Base-by-base conservation (phyloP, 2,113 vertebrate genomes). In the Platysteira castanea region DNA sequence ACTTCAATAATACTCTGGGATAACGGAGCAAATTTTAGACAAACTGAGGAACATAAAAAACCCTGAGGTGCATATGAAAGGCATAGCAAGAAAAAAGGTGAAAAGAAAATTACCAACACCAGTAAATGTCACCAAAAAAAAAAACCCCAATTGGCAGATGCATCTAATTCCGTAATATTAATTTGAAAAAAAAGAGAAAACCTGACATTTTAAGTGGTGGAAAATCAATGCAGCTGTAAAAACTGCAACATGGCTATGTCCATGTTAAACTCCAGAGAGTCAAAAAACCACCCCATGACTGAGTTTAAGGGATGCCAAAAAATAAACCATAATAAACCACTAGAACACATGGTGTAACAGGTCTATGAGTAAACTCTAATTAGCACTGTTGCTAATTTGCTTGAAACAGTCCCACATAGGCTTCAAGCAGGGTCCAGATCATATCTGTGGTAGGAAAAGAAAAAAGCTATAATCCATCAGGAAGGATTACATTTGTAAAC, bases 341-440 rank as follows among this genome's bases (percentile, higher is more conserved):
- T 96, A 86, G 81, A 97, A 95, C 86, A 92, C 94, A 96, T 77
- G 95, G 95, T 93, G 90, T 96, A 98, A 97, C 89, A 95, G 91
- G 84, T 90, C 95, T 97, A 21, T 97, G 97, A 98, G 96, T 98
- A 98, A 98, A 98, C 97, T 97, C 97, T 98, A 98, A 98, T 98
- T 98, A 98, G 96, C 98, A 97, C 98, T 98, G 98, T 97, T 97
- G 95, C 97, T 98, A 98, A 98, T 98, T 98, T 98, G 96, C 95
- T 96, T 97, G 97, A 97, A 98, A 98, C 91, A 97, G 96, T 98
- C 74, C 46, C 95, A 96, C 97, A 97, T 7, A 97, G 97, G 93
- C 97, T 98, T 98, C 98, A 98, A 98, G 97, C 97, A 97, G 97
- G 27, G 95, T 96, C 96, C 96, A 97, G 97, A 98, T 98, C 97